These are phyloP conservation scores for Drymodes brunneopygia DNA, from an alignment of 2,113 vertebrate species.

Conservation along the genomic window DNA sequence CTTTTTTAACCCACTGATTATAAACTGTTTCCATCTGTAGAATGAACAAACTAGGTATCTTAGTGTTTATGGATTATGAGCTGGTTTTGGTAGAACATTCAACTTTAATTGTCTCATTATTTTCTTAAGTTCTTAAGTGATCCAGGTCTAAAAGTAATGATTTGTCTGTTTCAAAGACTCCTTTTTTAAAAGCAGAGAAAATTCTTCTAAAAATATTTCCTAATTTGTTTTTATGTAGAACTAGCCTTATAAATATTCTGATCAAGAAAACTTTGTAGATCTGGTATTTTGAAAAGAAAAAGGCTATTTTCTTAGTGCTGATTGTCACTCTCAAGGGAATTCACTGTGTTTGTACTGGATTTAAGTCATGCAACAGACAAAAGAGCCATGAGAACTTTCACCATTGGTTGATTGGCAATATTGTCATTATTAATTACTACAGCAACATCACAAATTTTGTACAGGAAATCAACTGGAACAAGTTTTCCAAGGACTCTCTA, in stretches of 20 bases:
- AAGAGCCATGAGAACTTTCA: neutral
- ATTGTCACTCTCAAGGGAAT: neutral
- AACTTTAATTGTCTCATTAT: neutral
- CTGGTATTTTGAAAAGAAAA: neutral
- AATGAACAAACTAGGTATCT: neutral
- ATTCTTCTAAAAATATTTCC: neutral
- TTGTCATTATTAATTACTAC: constrained; percentile 12
- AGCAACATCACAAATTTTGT: neutral
- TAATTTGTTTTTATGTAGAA: neutral
- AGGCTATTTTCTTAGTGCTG: neutral
- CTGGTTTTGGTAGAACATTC: neutral
- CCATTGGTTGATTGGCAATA: neutral
- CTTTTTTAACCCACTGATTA: neutral
- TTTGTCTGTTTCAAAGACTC: neutral
- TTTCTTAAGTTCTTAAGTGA: neutral
- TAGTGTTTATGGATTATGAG: neutral
- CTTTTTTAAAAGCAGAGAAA: neutral
- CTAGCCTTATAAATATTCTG: neutral
- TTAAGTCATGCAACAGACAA: neutral
- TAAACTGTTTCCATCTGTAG: neutral
- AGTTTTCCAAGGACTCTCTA: constrained; percentile 8
- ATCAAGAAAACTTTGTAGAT: neutral
- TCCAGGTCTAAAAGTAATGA: neutral
- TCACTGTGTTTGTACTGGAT: neutral
- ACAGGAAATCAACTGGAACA: constrained; percentile 35